Evolutionary conservation across 2,888 invertebrate genomes (phyloP).

Genomic region (Drosophila differens): DNA sequence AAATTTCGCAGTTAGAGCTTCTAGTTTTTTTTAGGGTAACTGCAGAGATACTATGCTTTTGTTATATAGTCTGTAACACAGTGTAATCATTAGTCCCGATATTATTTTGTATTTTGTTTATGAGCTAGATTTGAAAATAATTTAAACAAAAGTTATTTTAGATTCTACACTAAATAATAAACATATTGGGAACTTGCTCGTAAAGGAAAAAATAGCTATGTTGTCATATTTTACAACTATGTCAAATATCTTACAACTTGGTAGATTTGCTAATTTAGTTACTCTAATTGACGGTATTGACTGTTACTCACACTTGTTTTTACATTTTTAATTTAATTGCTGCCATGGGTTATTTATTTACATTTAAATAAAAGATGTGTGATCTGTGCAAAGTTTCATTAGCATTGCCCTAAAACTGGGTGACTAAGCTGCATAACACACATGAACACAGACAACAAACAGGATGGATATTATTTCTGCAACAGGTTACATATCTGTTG

Average conservation of each 20-base stretch:
- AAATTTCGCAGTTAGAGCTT: conserved; percentile 17
- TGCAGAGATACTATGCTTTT: conserved; percentile 1
- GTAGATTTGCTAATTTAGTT: background rate
- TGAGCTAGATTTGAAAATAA: no score
- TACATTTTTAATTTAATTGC: background rate
- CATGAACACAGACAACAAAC: background rate
- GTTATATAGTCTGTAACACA: background rate
- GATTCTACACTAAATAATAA: background rate
- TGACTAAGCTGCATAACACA: background rate
- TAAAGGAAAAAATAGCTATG: background rate
- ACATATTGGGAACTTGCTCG: background rate
- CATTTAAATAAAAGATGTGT: background rate
- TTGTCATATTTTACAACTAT: background rate
- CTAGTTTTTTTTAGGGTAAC: background rate
- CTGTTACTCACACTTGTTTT: background rate
- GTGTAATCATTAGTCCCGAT: background rate
- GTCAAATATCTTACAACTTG: background rate
- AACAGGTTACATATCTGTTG: background rate
- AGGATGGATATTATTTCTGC: background rate
- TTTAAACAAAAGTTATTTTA: background rate
- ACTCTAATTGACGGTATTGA: background rate
- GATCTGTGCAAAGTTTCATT: background rate
- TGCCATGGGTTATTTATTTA: background rate
- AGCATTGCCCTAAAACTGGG: background rate
- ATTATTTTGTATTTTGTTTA: background rate